These are phyloP conservation scores for Neodon shergylaensis DNA, from an alignment of 2,113 vertebrate species.

Conservation along the genomic window DNA sequence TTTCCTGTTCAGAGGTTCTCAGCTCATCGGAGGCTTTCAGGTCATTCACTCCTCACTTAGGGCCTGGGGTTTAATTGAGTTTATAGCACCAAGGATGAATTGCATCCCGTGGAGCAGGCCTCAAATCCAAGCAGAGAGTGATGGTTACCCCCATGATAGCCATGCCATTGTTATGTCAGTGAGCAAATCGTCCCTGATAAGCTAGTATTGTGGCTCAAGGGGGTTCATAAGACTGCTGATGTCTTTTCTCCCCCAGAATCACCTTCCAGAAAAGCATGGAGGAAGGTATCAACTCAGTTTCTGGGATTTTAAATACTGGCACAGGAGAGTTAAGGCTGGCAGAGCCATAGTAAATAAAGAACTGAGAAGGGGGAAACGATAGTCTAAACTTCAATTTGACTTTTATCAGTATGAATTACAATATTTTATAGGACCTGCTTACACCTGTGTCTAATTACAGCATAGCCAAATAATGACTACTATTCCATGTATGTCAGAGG, in stretches of 20 bases:
- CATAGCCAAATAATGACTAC: not conserved
- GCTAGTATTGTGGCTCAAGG: too few relatives aligned
- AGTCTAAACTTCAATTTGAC: not conserved
- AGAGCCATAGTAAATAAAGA: conserved; percentile 47
- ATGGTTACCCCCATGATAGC: not conserved
- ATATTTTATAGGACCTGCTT: conserved; percentile 35
- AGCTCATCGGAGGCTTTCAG: not conserved
- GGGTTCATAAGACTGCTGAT: not conserved
- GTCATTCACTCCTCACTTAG: not conserved
- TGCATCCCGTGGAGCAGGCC: not conserved
- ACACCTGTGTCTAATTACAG: conserved; percentile 15
- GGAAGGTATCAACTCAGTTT: not conserved
- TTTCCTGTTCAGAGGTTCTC: not conserved
- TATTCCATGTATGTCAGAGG: conserved; percentile 14
- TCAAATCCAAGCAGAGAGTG: not conserved
- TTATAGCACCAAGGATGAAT: not conserved
- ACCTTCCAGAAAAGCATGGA: not conserved
- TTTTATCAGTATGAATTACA: conserved; percentile 13
- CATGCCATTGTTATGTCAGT: too few relatives aligned
- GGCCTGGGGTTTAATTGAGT: not conserved
- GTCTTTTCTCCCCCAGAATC: not conserved
- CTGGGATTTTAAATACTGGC: conserved; percentile 10
- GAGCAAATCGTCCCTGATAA: too few relatives aligned
- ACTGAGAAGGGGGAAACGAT: conserved; percentile 9
- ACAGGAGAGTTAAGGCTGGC: not conserved